Evolutionary conservation across 2,797 vertebrate species (phyloP), one percentile per base, ranked within the genome.

Genomic region (Xenentodon cancila): DNA sequence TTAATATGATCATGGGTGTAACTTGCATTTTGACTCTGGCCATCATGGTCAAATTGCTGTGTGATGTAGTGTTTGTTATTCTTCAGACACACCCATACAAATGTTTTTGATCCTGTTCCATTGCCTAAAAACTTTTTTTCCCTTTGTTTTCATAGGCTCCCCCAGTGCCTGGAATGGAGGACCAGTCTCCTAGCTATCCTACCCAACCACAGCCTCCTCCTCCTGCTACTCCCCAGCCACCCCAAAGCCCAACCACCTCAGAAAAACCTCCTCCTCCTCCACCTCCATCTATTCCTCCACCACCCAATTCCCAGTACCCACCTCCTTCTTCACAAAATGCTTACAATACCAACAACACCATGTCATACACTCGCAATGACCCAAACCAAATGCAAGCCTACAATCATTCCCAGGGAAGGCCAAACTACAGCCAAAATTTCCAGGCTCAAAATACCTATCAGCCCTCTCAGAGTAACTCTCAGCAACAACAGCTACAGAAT

Each of bases 121-220:
- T 2, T 34, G 11, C 18, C 34, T 17, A 67, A 66, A 47, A 11
- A 7, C 1, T 0, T 20, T 15, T 48, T 7, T 22, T 1, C 13
- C 15, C 13, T 58, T 27, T 47, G 6, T 56, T n/a, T 77, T 73
- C 9, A 19, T 17, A 92, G 93, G 86, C 92, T 85, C 71, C 91
- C 70, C 56, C 89, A 30, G 91, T 95, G 83, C 80, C 95, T 85
- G 86, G 94, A 91, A 68, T 93, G 90, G 84, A 94, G 87, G 93
- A 92, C 59, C 92, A 92, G 75, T 75, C 91, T 12, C 64, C 91
- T 74, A 72, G 32, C 71, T 94, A 94, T 69, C 53, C 89, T 3
- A 84, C 85, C 82, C 93, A 88, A 88, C 84, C 59, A 62, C 94
- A 92, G 7, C 88, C 92, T 4, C 88, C 91, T 42, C 80, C 84